These are phyloP conservation scores for Casuarius casuarius DNA, from an alignment of 2,113 vertebrate species.

Conservation along the genomic window DNA sequence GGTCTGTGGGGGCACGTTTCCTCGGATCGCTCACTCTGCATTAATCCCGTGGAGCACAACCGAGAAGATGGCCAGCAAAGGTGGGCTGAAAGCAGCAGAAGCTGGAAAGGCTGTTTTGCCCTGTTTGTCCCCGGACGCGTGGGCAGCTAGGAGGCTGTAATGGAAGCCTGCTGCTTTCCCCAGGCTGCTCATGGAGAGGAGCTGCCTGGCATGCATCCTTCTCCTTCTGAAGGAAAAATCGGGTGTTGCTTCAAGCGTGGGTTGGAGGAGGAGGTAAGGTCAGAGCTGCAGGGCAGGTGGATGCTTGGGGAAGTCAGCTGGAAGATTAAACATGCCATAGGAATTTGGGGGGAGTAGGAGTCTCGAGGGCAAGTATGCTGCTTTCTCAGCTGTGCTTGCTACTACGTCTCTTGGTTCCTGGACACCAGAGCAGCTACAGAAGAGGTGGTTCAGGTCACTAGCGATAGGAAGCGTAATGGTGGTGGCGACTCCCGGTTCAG, in stretches of 20 bases:
- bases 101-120: neutral
- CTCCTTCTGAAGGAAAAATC: neutral
- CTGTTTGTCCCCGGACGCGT: neutral
- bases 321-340: neutral
- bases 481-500: neutral
- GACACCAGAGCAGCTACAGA: fast-evolving
- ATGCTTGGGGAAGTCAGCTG: neutral
- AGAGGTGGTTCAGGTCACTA: neutral
- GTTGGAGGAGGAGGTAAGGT: neutral
- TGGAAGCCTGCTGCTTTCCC: neutral
- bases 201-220: neutral
- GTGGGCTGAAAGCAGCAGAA: neutral
- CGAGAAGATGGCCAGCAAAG: neutral
- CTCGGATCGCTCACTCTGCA: neutral
- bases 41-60: neutral
- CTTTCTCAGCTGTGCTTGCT: neutral
- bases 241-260: neutral
- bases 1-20: neutral
- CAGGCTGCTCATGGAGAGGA: neutral
- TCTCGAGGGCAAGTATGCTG: fast-evolving
- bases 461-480: neutral
- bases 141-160: neutral
- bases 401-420: neutral
- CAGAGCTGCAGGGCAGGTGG: neutral
- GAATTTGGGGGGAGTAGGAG: neutral